These are phyloP conservation scores for Halichoerus grypus DNA, from an alignment of 2,113 vertebrate genomes.

Conservation along the genomic window DNA sequence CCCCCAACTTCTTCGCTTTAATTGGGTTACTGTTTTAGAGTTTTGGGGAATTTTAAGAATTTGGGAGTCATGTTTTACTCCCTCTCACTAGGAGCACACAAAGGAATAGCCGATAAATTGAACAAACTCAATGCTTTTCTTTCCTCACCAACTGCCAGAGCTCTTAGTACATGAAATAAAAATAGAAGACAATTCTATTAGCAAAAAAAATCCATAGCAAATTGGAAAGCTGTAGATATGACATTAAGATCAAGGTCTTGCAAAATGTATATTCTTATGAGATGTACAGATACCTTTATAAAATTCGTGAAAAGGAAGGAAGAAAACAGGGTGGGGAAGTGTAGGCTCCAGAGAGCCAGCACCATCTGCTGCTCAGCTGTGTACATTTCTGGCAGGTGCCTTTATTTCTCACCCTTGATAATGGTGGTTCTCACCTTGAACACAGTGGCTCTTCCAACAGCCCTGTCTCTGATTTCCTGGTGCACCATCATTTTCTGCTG, in stretches of 20 bases:
- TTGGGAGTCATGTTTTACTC: not conserved
- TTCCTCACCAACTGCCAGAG: not conserved
- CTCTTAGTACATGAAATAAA: not conserved
- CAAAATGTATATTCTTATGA: not conserved
- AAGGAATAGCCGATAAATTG: not conserved
- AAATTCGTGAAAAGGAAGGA: not conserved
- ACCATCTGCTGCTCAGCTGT: not conserved
- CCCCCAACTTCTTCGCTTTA: not conserved
- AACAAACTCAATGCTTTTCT: not conserved
- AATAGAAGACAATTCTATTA: not conserved
- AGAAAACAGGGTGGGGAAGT: not conserved
- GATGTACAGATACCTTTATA: not conserved
- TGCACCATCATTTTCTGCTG: not conserved
- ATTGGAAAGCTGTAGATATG: not conserved
- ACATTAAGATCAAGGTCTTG: not conserved
- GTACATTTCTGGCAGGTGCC: not conserved
- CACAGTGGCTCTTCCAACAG: not conserved
- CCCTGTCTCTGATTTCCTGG: not conserved
- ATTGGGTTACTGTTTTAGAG: not conserved
- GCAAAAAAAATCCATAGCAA: not conserved
- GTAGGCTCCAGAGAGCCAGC: not conserved
- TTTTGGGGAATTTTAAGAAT: not conserved
- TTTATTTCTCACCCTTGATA: not conserved
- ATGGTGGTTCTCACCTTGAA: not conserved
- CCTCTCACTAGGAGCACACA: not conserved